Evolutionary conservation across 2,113 vertebrate genomes (phyloP), one percentile per base, ranked within the genome.

Genomic region (Triplophysa dalaica): DNA sequence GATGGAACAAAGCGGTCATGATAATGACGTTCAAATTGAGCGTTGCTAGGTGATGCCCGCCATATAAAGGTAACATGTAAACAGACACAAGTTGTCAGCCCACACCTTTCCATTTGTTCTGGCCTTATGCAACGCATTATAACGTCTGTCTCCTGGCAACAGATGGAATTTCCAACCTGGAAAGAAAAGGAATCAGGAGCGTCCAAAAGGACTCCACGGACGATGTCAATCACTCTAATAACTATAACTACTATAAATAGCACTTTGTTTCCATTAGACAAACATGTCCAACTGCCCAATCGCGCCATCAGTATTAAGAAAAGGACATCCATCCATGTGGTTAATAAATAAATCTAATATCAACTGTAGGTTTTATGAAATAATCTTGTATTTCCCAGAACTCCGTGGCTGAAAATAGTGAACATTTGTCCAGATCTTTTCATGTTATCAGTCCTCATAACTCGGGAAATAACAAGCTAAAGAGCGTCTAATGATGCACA

Each of bases 61-160:
- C 21, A 58, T 54, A 62, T 67, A 56, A 77, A 45, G 67, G 75
- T 41, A 64, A 69, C 45, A 60, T 60, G 61, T 65, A 65, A 50
- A 76, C 45, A 52, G 52, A 33, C 41, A 19, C 58, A 67, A 62
- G 58, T 61, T 63, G 4, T n/a, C 73, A 11, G 70, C 63, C 68
- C 69, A 67, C 79, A 63, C 74, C 33, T 68, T n/a, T 69, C 72
- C 65, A 62, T 70, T 65, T 19, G 9, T 65, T 76, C 50, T 76
- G 19, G 48, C 61, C 24, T 52, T 21, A 33, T 76, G 24, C 43
- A 65, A 21, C 29, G 16, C 21, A 48, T 75, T 75, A 21, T 62
- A 43, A 75, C 26, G 14, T 62, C n/a, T 19, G 61, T 76, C 26
- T 65, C 74, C 26, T 64, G 61, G 61, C 74, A 76, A 76, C 61